Evolutionary conservation across 2,113 vertebrate species (phyloP).

Genomic region (Gila orcuttii): DNA sequence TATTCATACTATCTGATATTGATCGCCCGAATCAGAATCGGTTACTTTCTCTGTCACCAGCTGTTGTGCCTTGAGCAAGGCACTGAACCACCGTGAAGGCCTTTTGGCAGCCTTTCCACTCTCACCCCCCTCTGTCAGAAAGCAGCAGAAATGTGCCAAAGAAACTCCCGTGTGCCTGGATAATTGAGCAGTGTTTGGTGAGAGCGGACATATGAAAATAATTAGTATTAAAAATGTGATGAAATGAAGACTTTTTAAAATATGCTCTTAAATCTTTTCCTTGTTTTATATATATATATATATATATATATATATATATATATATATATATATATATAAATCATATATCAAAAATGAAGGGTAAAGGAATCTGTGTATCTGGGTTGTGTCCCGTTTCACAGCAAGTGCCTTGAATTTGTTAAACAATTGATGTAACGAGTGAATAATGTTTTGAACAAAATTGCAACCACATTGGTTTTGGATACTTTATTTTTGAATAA

Average conservation of each 20-base stretch:
- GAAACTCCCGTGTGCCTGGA: constrained; percentile 12
- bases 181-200: background rate
- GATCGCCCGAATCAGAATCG: constrained; percentile 18
- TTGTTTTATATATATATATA: background rate
- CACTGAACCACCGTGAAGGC: constrained; percentile 25
- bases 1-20: constrained; percentile 13
- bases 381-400: background rate
- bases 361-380: background rate
- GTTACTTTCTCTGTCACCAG: constrained; percentile 22
- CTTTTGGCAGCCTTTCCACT: background rate
- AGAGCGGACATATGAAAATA: constrained; percentile 6
- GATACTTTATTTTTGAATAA: background rate
- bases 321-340: background rate
- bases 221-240: constrained; percentile 23
- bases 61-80: constrained; percentile 14
- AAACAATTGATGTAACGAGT: background rate
- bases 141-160: constrained; percentile 22
- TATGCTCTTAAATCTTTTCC: constrained; percentile 12
- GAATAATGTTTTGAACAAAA: background rate
- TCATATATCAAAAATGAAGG: background rate
- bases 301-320: background rate
- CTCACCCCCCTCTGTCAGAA: constrained; percentile 10
- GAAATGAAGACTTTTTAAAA: constrained; percentile 15
- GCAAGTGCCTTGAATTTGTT: constrained; percentile 33
- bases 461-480: background rate